Percentiles rank a stretch among this genome's conserved stretches.
Conservation (phyloP, 1,140 invertebrate species). For the Propsilocerus akamusi region DNA sequence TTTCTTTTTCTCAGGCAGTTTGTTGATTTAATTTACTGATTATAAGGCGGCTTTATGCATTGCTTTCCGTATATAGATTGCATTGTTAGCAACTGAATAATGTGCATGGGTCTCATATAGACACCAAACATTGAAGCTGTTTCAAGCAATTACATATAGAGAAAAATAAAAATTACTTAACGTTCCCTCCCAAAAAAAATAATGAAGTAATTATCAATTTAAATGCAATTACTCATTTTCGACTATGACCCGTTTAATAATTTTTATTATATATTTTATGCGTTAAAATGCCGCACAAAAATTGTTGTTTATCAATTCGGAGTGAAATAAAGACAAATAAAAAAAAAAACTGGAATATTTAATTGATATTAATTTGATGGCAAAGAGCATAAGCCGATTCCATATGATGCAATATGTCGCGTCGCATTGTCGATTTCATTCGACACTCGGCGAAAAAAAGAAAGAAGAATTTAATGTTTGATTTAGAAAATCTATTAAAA, state of each 20-base stretch:
- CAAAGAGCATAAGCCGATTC: neutral
- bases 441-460: neutral
- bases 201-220: neutral
- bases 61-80: no score
- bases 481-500: no score
- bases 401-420: neutral
- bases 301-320: neutral
- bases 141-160: neutral
- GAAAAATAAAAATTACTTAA: no score
- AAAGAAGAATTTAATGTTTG: neutral
- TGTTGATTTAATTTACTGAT: no score
- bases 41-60: no score
- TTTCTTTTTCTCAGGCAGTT: no score
- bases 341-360: neutral
- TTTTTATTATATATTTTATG: no score
- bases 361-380: constrained; percentile 2
- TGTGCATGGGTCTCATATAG: no score
- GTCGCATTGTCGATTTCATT: neutral
- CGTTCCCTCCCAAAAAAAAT: no score
- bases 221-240: neutral
- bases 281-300: neutral
- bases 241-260: neutral
- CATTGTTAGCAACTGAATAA: no score
- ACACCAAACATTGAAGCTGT: no score
- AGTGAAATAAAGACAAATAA: neutral